Evolutionary conservation across 2,113 vertebrate species (phyloP), one percentile per base, ranked within the genome.

Genomic region (Noturus placidus): DNA sequence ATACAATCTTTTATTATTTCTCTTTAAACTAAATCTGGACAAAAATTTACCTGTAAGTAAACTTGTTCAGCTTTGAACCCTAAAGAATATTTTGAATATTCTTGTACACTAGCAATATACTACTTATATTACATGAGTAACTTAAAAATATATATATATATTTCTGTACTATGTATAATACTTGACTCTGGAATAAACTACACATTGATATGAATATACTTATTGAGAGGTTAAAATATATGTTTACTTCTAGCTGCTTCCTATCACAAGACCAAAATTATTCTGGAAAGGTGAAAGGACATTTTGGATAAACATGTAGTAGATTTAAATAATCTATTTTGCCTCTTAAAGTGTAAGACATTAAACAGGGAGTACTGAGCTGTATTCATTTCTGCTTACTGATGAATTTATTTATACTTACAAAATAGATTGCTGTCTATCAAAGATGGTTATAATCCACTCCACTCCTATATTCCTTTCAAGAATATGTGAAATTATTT

Each of bases 401-500:
- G 42, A 4, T n/a, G 27, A 50, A 42, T 42, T 42, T 69, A 33
- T n/a, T 77, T 70, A 17, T 78, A 54, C 7, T n/a, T 27, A 17
- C 25, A 17, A 30, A 78, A 54, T 59, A 70, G 56, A 56, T 35
- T 46, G 19, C 54, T 52, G 15, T 78, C 15, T 9, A 52, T 70
- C 80, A 63, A 82, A 72, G n/a, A 78, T n/a, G n/a, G n/a, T n/a
- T n/a, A n/a, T n/a, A n/a, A n/a, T 52, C 19, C 42, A 59, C 22
- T 35, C 76, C 74, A 54, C 50, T 42, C 63, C 8, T 14, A 14
- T 59, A 19, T 56, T 30, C n/a, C 25, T 61, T 25, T 19, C 11
- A 30, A 46, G 63, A 84, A 67, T 78, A n/a, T 65, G 77, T 88
- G n/a, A 59, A 85, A 86, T 88, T 61, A 35, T 86, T 79, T 50